These are phyloP conservation scores for Vulpes vulpes DNA, from an alignment of 2,113 vertebrate genomes.

Conservation along the genomic window DNA sequence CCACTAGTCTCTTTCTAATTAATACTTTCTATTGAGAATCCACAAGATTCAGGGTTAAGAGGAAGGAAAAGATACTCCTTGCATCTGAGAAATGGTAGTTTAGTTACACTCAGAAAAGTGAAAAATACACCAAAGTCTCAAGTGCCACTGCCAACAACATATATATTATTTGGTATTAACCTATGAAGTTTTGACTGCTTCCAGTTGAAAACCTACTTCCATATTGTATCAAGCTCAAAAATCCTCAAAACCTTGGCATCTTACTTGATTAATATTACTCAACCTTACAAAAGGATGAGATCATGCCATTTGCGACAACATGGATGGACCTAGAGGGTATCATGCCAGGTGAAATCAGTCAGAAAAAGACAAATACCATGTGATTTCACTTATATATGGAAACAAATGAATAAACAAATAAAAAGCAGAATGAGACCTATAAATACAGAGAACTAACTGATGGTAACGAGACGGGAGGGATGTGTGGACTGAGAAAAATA, in stretches of 20 bases:
- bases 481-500: neutral
- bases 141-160: neutral
- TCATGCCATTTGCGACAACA: neutral
- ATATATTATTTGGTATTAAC: neutral
- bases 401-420: neutral
- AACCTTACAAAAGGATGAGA: neutral
- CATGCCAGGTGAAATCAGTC: neutral
- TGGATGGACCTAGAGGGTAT: neutral
- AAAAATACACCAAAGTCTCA: constrained; percentile 6
- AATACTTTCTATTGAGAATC: neutral
- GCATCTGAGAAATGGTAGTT: neutral
- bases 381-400: neutral
- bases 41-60: neutral
- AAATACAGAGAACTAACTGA: neutral
- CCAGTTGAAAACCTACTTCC: neutral
- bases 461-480: neutral
- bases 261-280: neutral
- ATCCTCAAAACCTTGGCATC: neutral
- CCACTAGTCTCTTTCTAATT: neutral
- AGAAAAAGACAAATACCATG: neutral
- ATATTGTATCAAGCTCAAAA: constrained; percentile 4
- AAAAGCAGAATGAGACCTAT: neutral
- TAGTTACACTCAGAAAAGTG: constrained; percentile 26
- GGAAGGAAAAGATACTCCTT: neutral
- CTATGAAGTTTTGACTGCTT: neutral